Conservation (phyloP, 2,797 vertebrate species). For the Manis crassicaudata region DNA sequence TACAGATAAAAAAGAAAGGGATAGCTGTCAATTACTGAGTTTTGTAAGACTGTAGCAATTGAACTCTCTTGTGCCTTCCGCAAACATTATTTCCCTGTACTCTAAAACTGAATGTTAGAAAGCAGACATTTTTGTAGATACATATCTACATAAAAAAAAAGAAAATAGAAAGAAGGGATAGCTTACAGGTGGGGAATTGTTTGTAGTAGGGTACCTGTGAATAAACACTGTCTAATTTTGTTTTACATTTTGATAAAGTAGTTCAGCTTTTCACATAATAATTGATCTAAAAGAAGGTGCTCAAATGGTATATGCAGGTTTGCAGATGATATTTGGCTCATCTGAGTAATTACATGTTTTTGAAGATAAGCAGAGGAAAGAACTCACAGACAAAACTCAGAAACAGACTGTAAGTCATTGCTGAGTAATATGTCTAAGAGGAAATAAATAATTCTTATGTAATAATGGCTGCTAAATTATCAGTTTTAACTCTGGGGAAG, state of each 20-base stretch:
- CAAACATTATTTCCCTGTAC: not conserved
- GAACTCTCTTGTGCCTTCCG: not conserved
- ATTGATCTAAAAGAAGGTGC: not conserved
- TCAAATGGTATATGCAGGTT: not conserved
- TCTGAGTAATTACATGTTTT: not conserved
- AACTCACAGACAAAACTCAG: not conserved
- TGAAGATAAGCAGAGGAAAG: not conserved
- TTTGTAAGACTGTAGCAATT: not conserved
- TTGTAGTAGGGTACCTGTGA: not conserved
- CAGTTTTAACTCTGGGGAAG: not conserved
- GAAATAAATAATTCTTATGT: not conserved
- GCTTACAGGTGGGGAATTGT: not conserved
- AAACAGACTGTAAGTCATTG: not conserved
- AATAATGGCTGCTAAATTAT: not conserved
- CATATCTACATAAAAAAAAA: not conserved
- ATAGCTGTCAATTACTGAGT: not conserved
- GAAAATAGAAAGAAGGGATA: not conserved
- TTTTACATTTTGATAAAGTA: not conserved
- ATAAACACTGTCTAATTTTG: not conserved
- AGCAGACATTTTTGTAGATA: not conserved
- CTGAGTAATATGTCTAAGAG: not conserved
- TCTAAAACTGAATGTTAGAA: not conserved
- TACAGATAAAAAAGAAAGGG: not conserved
- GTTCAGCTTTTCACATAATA: not conserved
- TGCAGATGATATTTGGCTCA: not conserved